Base-by-base conservation (phyloP, 2,888 invertebrate species). In the Cordylochernes scorpioides region DNA sequence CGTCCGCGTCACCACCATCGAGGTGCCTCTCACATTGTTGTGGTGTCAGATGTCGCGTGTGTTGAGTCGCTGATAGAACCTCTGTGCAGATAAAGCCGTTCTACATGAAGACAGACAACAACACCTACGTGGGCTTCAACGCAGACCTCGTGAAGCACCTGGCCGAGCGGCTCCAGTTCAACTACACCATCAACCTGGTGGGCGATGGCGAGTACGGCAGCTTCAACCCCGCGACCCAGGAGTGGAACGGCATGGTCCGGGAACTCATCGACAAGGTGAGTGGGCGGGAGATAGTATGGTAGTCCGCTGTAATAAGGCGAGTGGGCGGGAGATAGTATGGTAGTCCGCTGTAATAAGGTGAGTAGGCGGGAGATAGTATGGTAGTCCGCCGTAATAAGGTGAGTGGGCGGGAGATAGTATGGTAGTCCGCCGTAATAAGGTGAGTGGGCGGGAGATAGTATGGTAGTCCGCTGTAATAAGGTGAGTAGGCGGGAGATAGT, bases 41-140 rank as follows among this genome's bases (percentile, higher is more conserved):
- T n/a, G n/a, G n/a, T n/a, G n/a, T n/a, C n/a, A n/a, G n/a, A n/a
- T 38, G 7, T 34, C 31, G 3, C 32, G 35, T 3, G 22, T 46
- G 3, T 53, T 91, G 82, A 75, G 70, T 47, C 63, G 67, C 24
- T 88, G 88, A 0, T 88, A 86, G 45, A 72, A n/a, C n/a, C n/a
- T n/a, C 75, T n/a, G 77, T 82, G 74, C 49, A 70, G n/a, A 78
- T 70, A 49, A 65, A 71, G 45, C 67, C 35, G 5, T 34, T 43
- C 10, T 38, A 48, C 30, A 45, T 47, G 27, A 64, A 62, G 49
- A 67, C 67, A 7, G 69, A 68, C 27, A 73, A 74, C 49, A 62
- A 62, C 40, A 60, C 69, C 33, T 74, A 70, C 55, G 71, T 66
- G 51, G 73, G 73, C 30, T 74, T 71, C 53, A 72, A 72, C 53